Evolutionary conservation across 2,888 invertebrate species (phyloP).

Genomic region (Acrocyrtus sp.): DNA sequence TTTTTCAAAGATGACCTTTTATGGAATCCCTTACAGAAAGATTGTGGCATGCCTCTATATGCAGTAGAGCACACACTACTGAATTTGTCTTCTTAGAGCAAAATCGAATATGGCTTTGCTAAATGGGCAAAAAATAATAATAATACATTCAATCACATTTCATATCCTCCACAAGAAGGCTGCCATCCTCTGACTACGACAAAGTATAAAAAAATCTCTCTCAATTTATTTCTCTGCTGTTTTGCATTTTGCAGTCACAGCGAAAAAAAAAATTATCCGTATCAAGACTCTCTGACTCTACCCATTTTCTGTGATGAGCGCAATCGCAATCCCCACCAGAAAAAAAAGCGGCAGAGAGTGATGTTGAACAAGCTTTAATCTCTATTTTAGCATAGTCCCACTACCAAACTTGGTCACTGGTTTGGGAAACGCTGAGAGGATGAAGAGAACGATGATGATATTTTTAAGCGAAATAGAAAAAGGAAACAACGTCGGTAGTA

Average conservation of each 20-base stretch:
- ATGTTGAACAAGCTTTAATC: slow-evolving; percentile 48
- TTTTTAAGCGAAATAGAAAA: slow-evolving; percentile 7
- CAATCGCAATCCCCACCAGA: not conserved
- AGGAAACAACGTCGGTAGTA: slow-evolving; percentile 23
- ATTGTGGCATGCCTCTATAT: too few species aligned
- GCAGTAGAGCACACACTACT: slow-evolving; percentile 1
- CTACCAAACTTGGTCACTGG: slow-evolving; percentile 38
- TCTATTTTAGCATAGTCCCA: slow-evolving; percentile 32
- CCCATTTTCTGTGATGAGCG: too few species aligned
- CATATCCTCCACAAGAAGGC: too few species aligned
- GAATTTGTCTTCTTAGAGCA: not conserved
- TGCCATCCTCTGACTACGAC: too few species aligned
- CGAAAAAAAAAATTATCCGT: too few species aligned
- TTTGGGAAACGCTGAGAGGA: slow-evolving; percentile 9
- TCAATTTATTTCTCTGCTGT: too few species aligned
- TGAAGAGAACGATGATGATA: slow-evolving; percentile 1
- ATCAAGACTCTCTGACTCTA: too few species aligned
- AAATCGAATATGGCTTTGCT: slow-evolving; percentile 17
- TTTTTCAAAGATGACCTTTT: slow-evolving; percentile 7
- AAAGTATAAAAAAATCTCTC: too few species aligned
- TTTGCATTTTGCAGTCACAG: too few species aligned
- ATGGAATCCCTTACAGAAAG: slow-evolving; percentile 4
- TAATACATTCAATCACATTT: too few species aligned
- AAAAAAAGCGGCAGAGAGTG: slow-evolving; percentile 7
- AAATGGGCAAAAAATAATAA: slow-evolving; percentile 4